A percentile compares a stretch with the other conserved stretches of the same genome.
Evolutionary conservation across 2,797 vertebrate species (phyloP).

Genomic region (Sphenopsis melanotis): DNA sequence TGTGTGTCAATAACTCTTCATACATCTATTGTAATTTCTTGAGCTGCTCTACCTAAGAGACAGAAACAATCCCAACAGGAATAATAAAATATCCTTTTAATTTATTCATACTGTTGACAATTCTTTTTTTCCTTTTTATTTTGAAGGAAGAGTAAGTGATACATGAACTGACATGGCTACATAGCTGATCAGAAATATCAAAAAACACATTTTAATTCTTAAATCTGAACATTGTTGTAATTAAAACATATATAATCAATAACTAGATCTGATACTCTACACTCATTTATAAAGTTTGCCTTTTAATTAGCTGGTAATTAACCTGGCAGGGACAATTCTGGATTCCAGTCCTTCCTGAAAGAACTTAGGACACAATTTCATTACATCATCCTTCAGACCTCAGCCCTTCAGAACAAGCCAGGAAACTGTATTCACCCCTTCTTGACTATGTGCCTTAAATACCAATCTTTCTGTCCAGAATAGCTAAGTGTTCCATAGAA

Average conservation of each 20-base stretch:
- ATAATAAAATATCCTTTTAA: background rate
- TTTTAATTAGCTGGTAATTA: background rate
- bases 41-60: background rate
- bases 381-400: background rate
- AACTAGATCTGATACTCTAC: background rate
- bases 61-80: background rate
- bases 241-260: background rate
- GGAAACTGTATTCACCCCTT: background rate
- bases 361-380: background rate
- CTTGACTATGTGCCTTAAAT: background rate
- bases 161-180: background rate
- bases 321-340: background rate
- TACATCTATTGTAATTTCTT: background rate
- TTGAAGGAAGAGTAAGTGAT: background rate
- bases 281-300: background rate
- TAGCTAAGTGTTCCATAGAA: background rate
- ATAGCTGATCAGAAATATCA: background rate
- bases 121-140: background rate
- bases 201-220: background rate
- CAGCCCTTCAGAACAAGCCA: background rate
- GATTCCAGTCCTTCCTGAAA: background rate
- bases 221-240: background rate
- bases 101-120: background rate
- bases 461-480: background rate
- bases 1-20: background rate